Conservation (phyloP, 2,797 vertebrate species). For the Tapirus indicus region DNA sequence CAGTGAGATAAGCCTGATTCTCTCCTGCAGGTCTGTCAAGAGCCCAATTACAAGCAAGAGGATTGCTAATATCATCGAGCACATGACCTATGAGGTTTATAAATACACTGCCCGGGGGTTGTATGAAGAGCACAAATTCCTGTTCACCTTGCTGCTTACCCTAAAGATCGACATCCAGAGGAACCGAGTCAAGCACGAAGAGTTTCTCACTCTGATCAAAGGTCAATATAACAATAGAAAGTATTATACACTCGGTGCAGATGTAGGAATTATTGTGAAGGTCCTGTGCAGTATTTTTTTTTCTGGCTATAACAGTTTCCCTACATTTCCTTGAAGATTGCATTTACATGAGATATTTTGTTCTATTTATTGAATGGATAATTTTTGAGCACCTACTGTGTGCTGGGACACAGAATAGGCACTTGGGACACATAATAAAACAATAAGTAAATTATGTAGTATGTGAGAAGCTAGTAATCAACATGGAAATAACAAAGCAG, state of each 20-base stretch:
- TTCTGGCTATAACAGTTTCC: neutral
- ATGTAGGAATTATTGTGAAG: neutral
- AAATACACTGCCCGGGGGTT: slow-evolving; percentile 94
- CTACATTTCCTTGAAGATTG: neutral
- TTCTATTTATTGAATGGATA: neutral
- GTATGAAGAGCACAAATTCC: slow-evolving; percentile 97
- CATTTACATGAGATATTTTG: neutral
- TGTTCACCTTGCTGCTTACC: slow-evolving; percentile 96
- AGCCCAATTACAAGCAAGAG: slow-evolving; percentile 96
- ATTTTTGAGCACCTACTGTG: neutral
- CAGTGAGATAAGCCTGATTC: slow-evolving; percentile 16
- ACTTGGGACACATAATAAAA: neutral
- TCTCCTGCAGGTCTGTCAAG: slow-evolving; percentile 91
- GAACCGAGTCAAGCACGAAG: slow-evolving; percentile 93
- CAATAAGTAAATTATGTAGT: neutral
- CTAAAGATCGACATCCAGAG: slow-evolving; percentile 98
- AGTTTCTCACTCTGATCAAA: slow-evolving; percentile 97
- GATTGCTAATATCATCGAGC: slow-evolving; percentile 95
- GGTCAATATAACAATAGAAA: slow-evolving; percentile 86
- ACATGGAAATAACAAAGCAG: neutral
- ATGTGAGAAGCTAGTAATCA: neutral
- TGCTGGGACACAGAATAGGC: neutral
- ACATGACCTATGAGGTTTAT: slow-evolving; percentile 96
- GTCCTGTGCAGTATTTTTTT: neutral
- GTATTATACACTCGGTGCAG: neutral